Evolutionary conservation across 2,888 invertebrate genomes (phyloP).

Genomic region (Parnassius smintheus): DNA sequence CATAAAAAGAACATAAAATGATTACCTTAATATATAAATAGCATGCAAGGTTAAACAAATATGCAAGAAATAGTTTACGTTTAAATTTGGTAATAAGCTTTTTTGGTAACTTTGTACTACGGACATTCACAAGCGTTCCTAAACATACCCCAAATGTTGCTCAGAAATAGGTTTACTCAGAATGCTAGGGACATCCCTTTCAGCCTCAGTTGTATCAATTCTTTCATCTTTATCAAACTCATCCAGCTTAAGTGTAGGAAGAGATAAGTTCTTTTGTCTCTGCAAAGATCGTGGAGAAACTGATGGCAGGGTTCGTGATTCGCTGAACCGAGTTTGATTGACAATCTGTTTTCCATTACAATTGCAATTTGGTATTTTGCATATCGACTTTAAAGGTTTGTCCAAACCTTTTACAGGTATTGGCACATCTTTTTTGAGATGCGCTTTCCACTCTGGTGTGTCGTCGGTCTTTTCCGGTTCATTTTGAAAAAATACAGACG

Average conservation of each 20-base stretch:
- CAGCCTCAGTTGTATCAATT: slow-evolving; percentile 53
- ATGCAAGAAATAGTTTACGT: slow-evolving; percentile 23
- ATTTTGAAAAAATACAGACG: slow-evolving; percentile 62
- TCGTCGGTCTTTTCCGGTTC: slow-evolving; percentile 54
- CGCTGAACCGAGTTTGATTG: slow-evolving; percentile 55
- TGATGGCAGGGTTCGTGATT: slow-evolving; percentile 60
- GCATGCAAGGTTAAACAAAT: slow-evolving; percentile 19
- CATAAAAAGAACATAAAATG: neutral
- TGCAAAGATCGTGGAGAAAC: slow-evolving; percentile 59
- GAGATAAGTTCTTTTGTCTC: slow-evolving; percentile 64
- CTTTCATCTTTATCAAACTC: slow-evolving; percentile 55
- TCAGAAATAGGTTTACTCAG: slow-evolving; percentile 73
- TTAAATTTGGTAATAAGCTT: slow-evolving; percentile 13
- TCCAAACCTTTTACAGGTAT: slow-evolving; percentile 57
- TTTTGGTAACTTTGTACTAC: slow-evolving; percentile 34
- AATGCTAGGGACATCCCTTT: slow-evolving; percentile 51
- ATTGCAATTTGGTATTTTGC: slow-evolving; percentile 72
- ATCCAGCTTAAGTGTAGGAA: slow-evolving; percentile 71
- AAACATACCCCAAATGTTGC: slow-evolving; percentile 81
- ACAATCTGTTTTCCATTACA: slow-evolving; percentile 54
- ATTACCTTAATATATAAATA: neutral
- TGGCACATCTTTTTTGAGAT: slow-evolving; percentile 63
- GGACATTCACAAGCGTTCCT: slow-evolving; percentile 36
- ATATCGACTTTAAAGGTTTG: slow-evolving; percentile 60
- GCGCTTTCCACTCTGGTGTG: slow-evolving; percentile 67